Evolutionary conservation across 1,140 invertebrate genomes (phyloP), one percentile per base, ranked within the genome.

Genomic region (Bombus superbus): DNA sequence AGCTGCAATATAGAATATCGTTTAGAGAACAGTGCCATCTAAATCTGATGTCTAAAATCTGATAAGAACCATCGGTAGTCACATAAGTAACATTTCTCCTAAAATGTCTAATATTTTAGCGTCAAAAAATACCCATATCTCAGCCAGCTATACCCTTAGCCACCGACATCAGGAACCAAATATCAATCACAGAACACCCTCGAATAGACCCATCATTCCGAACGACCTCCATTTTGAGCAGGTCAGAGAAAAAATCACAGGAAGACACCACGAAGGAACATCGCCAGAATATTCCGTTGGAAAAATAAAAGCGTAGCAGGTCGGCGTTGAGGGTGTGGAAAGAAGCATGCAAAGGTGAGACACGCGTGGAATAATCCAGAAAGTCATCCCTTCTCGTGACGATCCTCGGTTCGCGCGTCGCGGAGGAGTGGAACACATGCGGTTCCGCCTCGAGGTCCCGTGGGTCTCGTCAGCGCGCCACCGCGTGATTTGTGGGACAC

Each of bases 401-500:
- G 82, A 69, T 74, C 42, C 81, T 82, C 72, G 57, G 57, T 25
- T 59, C 25, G 25, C 13, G 71, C 38, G 35, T 10, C 13, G n/a
- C 40, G 47, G 5, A 53, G 18, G 18, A 53, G 47, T 22, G 47
- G 40, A 32, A 64, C 5, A 6, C 42, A 47, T 4, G n/a, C 44
- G 42, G 66, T 40, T 62, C 22, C 83, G 25, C 38, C 28, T 15
- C 4, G n/a, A 71, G 11, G 69, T 85, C 83, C 69, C 83, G 35
- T 18, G 83, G 81, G 89, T 80, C 85, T 89, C 88, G 86, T 88
- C 89, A 92, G 69, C 57, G 68, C 42, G 64, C 35, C 32, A 32
- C 25, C 28, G 59, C 53, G 75, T 85, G 88, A 91, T 91, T 91
- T 89, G 74, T 86, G 81, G 77, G 86, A 91, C 83, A 89, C 83